These are phyloP conservation scores for Acrocera orbiculus DNA, from an alignment of 2,888 invertebrate species.

Conservation along the genomic window DNA sequence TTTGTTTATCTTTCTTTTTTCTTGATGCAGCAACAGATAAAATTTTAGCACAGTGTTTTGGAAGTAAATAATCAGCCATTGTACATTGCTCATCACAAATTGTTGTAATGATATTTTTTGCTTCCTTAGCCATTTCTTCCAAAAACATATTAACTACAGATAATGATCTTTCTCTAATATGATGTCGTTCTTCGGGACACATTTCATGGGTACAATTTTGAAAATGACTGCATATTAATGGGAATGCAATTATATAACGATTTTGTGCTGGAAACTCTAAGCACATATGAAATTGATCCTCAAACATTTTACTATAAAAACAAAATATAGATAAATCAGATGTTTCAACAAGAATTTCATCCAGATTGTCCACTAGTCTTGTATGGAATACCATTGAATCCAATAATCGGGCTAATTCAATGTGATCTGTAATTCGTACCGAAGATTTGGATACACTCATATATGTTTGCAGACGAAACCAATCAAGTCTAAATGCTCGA, in stretches of 20 bases:
- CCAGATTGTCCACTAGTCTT: slow-evolving; percentile 93
- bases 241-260: slow-evolving; percentile 94
- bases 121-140: slow-evolving; percentile 98
- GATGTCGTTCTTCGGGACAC: slow-evolving; percentile 95
- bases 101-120: slow-evolving; percentile 94
- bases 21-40: slow-evolving; percentile 76
- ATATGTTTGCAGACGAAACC: slow-evolving; percentile 92
- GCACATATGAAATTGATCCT: slow-evolving; percentile 97
- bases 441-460: slow-evolving; percentile 72
- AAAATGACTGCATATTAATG: slow-evolving; percentile 93
- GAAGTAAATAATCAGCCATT: slow-evolving; percentile 85
- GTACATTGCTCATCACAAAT: slow-evolving; percentile 97
- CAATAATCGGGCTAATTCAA: slow-evolving; percentile 74
- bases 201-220: slow-evolving; percentile 95
- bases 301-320: slow-evolving; percentile 92
- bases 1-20: slow-evolving; percentile 84
- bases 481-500: slow-evolving; percentile 84
- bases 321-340: slow-evolving; percentile 96
- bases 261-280: slow-evolving; percentile 97
- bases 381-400: slow-evolving; percentile 95
- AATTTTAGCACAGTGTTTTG: slow-evolving; percentile 86
- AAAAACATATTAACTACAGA: slow-evolving; percentile 94
- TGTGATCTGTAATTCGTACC: slow-evolving; percentile 61
- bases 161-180: slow-evolving; percentile 85
- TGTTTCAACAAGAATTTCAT: slow-evolving; percentile 91